Conservation (phyloP, 2,797 vertebrate genomes). For the Clarias platycephalus region DNA sequence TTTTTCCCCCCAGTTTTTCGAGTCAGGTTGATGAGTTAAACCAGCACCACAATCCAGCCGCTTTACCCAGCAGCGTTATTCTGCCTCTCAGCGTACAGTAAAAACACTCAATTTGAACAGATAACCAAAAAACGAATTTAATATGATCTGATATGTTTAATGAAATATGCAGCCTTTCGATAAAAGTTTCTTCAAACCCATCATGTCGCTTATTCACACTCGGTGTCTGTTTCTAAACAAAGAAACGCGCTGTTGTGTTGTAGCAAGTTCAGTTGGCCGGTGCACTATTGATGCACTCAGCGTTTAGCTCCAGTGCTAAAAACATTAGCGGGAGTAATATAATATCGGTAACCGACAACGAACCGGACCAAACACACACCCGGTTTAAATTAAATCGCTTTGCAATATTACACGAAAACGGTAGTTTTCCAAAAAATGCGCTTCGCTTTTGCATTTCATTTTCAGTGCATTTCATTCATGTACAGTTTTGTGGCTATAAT, state of each 20-base stretch:
- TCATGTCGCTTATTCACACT: not conserved
- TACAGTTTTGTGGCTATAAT: not conserved
- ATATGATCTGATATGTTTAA: too few species aligned
- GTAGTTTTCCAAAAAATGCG: not conserved
- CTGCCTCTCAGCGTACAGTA: not conserved
- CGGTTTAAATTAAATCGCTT: not conserved
- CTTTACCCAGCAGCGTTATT: not conserved
- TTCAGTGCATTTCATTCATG: not conserved
- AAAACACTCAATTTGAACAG: not conserved
- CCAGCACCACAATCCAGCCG: not conserved
- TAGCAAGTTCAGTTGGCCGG: slow-evolving; percentile 28
- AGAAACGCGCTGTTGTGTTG: not conserved
- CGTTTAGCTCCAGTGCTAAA: slow-evolving; percentile 33
- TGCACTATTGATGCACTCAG: slow-evolving; percentile 7
- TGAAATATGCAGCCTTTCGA: not conserved
- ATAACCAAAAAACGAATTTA: not conserved
- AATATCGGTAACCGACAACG: not conserved
- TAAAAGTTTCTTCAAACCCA: not conserved
- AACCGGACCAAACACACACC: not conserved
- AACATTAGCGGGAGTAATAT: slow-evolving; percentile 7
- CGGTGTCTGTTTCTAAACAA: not conserved
- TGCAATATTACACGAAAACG: not conserved
- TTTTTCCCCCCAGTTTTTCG: not conserved
- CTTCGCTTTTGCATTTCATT: not conserved
- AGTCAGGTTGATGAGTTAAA: not conserved